A percentile compares a stretch with the other conserved stretches of the same genome.
These are phyloP conservation scores for Chaetura pelagica DNA, from an alignment of 2,113 vertebrate species.

Conservation along the genomic window DNA sequence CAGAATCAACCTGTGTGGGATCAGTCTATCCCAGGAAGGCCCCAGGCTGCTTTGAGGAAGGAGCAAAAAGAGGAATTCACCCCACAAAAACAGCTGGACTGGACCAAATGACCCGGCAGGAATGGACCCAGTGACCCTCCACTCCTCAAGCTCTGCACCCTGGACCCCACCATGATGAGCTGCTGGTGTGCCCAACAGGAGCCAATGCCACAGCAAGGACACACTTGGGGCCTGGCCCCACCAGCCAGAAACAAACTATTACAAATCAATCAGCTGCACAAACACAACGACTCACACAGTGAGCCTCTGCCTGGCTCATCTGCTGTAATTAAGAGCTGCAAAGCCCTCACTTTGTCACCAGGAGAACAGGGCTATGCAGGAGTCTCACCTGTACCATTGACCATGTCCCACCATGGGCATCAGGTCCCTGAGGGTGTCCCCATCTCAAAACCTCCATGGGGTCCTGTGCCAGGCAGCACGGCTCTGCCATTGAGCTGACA, in stretches of 20 bases:
- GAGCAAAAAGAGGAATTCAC: not conserved
- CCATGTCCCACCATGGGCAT: rapidly evolving
- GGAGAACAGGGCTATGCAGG: not conserved
- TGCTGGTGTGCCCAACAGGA: not conserved
- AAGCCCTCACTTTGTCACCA: rapidly evolving
- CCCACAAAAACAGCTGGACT: not conserved
- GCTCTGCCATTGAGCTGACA: not conserved
- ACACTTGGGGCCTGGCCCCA: rapidly evolving
- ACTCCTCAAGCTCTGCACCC: not conserved
- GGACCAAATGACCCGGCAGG: not conserved
- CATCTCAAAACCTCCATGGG: not conserved
- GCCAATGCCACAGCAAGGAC: rapidly evolving
- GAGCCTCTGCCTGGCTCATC: not conserved
- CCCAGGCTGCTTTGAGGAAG: not conserved
- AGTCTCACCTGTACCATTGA: not conserved
- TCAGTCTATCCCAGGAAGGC: not conserved
- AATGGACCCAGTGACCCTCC: not conserved
- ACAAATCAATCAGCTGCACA: rapidly evolving
- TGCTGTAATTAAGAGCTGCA: not conserved
- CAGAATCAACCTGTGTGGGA: rapidly evolving
- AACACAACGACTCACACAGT: not conserved
- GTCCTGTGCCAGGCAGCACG: not conserved
- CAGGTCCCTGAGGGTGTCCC: rapidly evolving
- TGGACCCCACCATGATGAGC: rapidly evolving
- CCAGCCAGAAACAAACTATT: not conserved